These are phyloP conservation scores for Diorhabda elongata DNA, from an alignment of 1,140 invertebrate species.

Conservation along the genomic window DNA sequence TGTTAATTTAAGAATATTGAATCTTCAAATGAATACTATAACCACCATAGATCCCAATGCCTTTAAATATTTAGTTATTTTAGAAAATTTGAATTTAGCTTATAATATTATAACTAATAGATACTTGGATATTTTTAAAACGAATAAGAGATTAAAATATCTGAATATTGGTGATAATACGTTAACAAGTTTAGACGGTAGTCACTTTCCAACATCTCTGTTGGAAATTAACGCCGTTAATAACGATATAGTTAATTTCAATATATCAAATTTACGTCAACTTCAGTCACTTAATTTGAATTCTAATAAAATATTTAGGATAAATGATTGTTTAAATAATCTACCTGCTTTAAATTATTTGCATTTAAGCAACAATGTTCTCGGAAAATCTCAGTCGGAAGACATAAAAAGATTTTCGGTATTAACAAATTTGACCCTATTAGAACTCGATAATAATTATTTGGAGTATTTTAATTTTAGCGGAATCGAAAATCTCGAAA, in stretches of 20 bases:
- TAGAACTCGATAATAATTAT: conserved; percentile 13
- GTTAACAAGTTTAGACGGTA: conserved; percentile 6
- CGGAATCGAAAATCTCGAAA: neutral
- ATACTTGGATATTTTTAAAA: neutral
- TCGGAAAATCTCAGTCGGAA: conserved; percentile 6
- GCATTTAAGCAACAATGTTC: conserved; percentile 6
- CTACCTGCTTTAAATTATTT: conserved; percentile 4
- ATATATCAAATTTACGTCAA: conserved; percentile 10
- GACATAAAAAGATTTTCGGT: neutral
- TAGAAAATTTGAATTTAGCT: conserved; percentile 12
- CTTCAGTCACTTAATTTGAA: neutral
- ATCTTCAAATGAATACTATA: conserved; percentile 16
- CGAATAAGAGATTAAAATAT: neutral
- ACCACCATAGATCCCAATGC: conserved; percentile 4
- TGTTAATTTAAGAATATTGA: conserved; percentile 8
- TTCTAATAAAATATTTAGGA: conserved; percentile 6
- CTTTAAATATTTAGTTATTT: conserved; percentile 3
- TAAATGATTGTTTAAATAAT: conserved; percentile 10
- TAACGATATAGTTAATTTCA: neutral
- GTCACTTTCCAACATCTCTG: neutral
- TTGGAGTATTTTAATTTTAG: conserved; percentile 1
- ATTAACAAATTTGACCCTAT: conserved; percentile 1
- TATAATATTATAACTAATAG: conserved; percentile 13
- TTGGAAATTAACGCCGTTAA: conserved; percentile 5
- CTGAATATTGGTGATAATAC: conserved; percentile 8